Conservation (phyloP, 2,888 invertebrate genomes). For the Stenodema calcarata region DNA sequence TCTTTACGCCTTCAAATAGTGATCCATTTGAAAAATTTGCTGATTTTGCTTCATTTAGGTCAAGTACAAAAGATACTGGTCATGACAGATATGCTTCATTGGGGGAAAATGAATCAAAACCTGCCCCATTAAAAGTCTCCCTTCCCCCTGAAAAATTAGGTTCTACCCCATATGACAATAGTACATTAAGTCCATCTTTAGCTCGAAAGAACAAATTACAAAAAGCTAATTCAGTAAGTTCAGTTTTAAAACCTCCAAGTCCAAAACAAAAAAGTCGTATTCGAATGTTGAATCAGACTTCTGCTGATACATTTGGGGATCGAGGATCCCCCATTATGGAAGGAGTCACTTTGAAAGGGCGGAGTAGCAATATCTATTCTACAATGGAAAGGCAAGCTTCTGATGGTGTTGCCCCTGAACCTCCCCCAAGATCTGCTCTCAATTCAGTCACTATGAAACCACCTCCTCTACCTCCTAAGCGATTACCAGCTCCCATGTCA, state of each 20-base stretch:
- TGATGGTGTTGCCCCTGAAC: conserved; percentile 65
- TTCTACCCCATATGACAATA: conserved; percentile 40
- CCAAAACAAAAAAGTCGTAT: conserved; percentile 61
- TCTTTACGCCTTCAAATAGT: conserved; percentile 60
- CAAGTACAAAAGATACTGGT: conserved; percentile 12
- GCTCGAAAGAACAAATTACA: conserved; percentile 54
- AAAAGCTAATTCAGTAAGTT: conserved; percentile 55
- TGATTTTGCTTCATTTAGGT: conserved; percentile 59
- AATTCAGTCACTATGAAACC: conserved; percentile 69
- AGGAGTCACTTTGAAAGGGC: conserved; percentile 54
- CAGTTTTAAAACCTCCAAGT: conserved; percentile 61
- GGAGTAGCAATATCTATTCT: conserved; percentile 43
- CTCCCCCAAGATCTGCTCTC: conserved; percentile 73
- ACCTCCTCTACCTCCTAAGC: conserved; percentile 77
- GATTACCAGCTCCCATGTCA: conserved; percentile 65
- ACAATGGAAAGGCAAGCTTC: conserved; percentile 1
- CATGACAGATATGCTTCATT: conserved; percentile 5
- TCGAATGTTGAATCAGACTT: conserved; percentile 56
- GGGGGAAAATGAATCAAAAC: conserved; percentile 60
- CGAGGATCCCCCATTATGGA: conserved; percentile 57
- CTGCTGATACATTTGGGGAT: conserved; percentile 55
- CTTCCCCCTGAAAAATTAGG: conserved; percentile 69
- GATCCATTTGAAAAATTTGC: conserved; percentile 70
- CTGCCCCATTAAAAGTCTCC: conserved; percentile 74
- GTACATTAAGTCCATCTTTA: conserved; percentile 53